A percentile compares a stretch with the other conserved stretches of the same genome.
Conservation (phyloP, 2,113 vertebrate genomes). For the Thalassarche chlororhynchos region DNA sequence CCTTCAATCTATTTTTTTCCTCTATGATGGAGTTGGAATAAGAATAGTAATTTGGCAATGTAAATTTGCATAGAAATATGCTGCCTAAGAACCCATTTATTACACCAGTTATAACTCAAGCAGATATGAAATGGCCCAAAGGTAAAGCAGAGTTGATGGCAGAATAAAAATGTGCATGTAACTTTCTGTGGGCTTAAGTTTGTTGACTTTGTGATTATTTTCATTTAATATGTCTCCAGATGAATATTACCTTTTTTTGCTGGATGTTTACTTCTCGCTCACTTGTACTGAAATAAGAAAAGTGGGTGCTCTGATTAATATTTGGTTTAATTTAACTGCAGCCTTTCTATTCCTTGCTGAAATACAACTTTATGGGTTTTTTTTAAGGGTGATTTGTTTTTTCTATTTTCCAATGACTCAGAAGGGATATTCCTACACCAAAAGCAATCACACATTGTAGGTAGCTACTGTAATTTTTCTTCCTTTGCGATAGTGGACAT, state of each 20-base stretch:
- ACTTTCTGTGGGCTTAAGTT: conserved; percentile 22
- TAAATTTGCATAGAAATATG: conserved; percentile 58
- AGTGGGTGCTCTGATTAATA: background rate
- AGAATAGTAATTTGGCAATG: conserved; percentile 32
- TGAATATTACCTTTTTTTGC: background rate
- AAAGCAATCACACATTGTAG: background rate
- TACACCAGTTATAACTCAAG: conserved; percentile 38
- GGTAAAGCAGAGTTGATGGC: conserved; percentile 19
- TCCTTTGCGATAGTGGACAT: background rate
- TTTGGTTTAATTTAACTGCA: background rate
- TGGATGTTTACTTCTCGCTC: background rate
- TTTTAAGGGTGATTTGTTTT: background rate
- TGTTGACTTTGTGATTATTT: conserved; percentile 40
- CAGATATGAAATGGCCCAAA: conserved; percentile 51
- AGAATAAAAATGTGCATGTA: conserved; percentile 9
- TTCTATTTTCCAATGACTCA: background rate
- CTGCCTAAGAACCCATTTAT: conserved; percentile 46
- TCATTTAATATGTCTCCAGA: background rate
- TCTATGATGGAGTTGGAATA: background rate
- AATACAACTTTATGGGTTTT: background rate
- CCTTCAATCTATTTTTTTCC: conserved; percentile 9
- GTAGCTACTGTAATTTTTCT: background rate
- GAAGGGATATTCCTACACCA: background rate
- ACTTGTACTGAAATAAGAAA: background rate
- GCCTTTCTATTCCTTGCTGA: background rate